Conservation (phyloP, 2,888 invertebrate genomes). For the Seira musarum region DNA sequence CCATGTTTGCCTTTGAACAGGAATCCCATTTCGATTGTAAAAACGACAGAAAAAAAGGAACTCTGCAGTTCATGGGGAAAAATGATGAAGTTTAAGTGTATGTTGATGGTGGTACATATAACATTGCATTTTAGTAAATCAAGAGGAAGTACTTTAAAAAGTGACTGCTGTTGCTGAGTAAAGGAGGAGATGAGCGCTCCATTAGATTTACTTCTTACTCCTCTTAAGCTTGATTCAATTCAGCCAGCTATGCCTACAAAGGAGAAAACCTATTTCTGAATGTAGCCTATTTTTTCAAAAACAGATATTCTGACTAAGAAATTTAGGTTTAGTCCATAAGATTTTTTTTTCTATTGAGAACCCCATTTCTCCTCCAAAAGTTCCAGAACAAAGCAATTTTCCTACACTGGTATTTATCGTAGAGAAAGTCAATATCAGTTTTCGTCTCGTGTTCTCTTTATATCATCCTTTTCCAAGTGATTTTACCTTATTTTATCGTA, state of each 20-base stretch:
- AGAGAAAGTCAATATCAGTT: too few relatives aligned
- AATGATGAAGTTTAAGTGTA: slow-evolving; percentile 10
- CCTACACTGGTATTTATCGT: too few relatives aligned
- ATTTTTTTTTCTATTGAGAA: too few relatives aligned
- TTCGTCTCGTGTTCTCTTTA: too few relatives aligned
- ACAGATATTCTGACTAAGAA: too few relatives aligned
- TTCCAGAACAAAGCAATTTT: too few relatives aligned
- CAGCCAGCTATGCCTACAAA: neutral
- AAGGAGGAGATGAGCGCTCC: slow-evolving; percentile 26
- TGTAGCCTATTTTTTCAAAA: too few relatives aligned
- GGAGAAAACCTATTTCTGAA: neutral
- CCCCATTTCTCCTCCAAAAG: too few relatives aligned
- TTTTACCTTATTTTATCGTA: too few relatives aligned
- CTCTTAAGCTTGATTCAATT: neutral
- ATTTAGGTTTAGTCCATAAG: too few relatives aligned
- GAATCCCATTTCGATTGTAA: neutral
- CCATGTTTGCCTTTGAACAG: neutral
- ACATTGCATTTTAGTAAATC: slow-evolving; percentile 11
- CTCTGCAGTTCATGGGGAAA: neutral
- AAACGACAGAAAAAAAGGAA: neutral
- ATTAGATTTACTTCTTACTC: slow-evolving; percentile 31
- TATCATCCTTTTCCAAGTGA: too few relatives aligned
- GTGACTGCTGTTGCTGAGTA: neutral
- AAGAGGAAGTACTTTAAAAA: slow-evolving; percentile 7
- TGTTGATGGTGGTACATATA: neutral